phyloP scores from a whole-genome alignment of 2,113 vertebrate genomes.

The Megatriorchis doriae region DNA sequence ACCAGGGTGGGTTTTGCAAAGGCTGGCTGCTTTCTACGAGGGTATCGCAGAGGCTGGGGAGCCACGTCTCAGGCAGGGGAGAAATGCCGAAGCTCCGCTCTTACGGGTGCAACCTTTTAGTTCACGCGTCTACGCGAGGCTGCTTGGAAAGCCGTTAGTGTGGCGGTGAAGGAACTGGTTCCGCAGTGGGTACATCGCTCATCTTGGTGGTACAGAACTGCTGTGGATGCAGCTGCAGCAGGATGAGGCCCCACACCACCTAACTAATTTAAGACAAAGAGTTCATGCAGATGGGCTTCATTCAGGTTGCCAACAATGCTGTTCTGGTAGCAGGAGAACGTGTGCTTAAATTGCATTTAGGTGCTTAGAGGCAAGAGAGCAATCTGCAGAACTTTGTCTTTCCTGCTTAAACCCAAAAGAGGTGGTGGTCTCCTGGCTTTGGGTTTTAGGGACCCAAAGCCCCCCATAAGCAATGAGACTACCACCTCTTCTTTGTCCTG shows the following conservation, averaged over 20 bases:
- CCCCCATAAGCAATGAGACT: neutral
- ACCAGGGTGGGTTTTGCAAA: neutral
- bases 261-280: neutral
- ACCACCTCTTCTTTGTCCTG: neutral
- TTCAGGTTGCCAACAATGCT: neutral
- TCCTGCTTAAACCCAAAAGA: too few relatives aligned
- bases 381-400: too few relatives aligned
- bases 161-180: fast-evolving
- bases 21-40: fast-evolving
- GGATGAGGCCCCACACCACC: neutral
- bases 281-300: neutral
- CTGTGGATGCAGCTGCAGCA: fast-evolving
- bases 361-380: neutral
- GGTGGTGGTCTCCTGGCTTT: too few relatives aligned
- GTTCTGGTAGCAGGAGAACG: neutral
- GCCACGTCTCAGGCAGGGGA: fast-evolving
- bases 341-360: neutral
- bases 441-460: too few relatives aligned
- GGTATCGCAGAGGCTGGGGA: fast-evolving
- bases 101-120: fast-evolving
- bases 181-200: fast-evolving
- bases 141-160: fast-evolving
- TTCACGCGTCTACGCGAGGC: fast-evolving
- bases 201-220: fast-evolving
- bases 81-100: neutral